phyloP scores from a whole-genome alignment of 2,797 vertebrate species.

The Galaxias olidus region DNA sequence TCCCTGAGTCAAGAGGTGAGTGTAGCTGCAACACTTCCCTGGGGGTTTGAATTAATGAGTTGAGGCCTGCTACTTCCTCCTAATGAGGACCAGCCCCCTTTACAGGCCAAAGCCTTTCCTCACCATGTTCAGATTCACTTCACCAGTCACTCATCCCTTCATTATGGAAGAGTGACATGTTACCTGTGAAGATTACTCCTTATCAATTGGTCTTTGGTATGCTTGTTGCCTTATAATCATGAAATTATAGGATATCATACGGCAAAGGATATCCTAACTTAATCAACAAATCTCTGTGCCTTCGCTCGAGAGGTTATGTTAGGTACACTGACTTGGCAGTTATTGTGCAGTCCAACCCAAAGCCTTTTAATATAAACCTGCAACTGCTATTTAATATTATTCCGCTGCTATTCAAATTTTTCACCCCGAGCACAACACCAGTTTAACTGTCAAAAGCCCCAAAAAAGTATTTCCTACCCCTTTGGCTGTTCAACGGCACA shows the following conservation, averaged over 20 bases:
- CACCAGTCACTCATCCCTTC: too few relatives aligned
- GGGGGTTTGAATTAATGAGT: slow-evolving; percentile 40
- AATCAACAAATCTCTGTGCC: slow-evolving; percentile 13
- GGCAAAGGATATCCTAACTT: too few relatives aligned
- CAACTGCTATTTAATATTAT: neutral
- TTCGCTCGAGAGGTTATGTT: slow-evolving; percentile 36
- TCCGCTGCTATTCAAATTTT: slow-evolving; percentile 8
- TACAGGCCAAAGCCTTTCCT: neutral
- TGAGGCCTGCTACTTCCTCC: slow-evolving; percentile 10
- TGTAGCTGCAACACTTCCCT: slow-evolving; percentile 18
- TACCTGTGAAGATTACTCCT: too few relatives aligned
- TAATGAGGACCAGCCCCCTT: neutral
- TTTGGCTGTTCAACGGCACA: slow-evolving; percentile 39
- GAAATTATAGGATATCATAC: too few relatives aligned
- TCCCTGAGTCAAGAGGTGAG: slow-evolving; percentile 28
- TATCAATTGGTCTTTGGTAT: too few relatives aligned
- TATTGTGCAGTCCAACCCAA: slow-evolving; percentile 32
- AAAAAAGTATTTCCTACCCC: slow-evolving; percentile 5
- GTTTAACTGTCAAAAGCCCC: slow-evolving; percentile 57
- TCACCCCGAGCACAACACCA: slow-evolving; percentile 28
- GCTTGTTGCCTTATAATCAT: too few relatives aligned
- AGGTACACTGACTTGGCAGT: slow-evolving; percentile 53
- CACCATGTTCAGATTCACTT: neutral
- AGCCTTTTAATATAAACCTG: neutral
- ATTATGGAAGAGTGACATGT: too few relatives aligned